A percentile compares a stretch with the other conserved stretches of the same genome.
phyloP scores from a whole-genome alignment of 1,140 invertebrate genomes.

The Drosophila rhopaloa region DNA sequence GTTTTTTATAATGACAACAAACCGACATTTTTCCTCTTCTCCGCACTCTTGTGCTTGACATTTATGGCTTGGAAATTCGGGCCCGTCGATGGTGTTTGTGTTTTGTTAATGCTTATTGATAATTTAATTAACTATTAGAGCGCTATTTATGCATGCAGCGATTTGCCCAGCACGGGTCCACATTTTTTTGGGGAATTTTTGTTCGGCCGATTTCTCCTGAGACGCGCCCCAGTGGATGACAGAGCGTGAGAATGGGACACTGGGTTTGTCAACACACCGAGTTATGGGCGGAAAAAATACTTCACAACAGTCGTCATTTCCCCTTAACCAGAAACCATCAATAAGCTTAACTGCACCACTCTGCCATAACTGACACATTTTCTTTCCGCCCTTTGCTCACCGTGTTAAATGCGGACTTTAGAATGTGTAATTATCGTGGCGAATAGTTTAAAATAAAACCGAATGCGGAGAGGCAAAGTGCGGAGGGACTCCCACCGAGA shows the following conservation, averaged over 20 bases:
- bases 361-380: constrained; percentile 42
- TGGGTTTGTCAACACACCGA: constrained; percentile 17
- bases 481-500: constrained; percentile 26
- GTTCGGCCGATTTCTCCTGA: constrained; percentile 13
- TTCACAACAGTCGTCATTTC: constrained; percentile 28
- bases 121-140: constrained; percentile 79
- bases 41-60: constrained; percentile 55
- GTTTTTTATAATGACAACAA: constrained; percentile 82
- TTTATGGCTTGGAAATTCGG: constrained; percentile 67
- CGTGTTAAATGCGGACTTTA: constrained; percentile 38
- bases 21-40: constrained; percentile 51
- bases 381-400: constrained; percentile 39
- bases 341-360: constrained; percentile 1
- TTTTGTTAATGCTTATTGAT: constrained; percentile 61
- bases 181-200: constrained; percentile 5
- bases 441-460: constrained; percentile 11
- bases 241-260: constrained; percentile 27
- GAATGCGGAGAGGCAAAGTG: constrained; percentile 8
- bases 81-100: constrained; percentile 28
- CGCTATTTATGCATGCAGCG: constrained; percentile 47
- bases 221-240: constrained; percentile 5
- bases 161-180: constrained; percentile 21
- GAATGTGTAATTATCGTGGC: constrained; percentile 38
- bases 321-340: constrained; percentile 18
- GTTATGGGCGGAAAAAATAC: constrained; percentile 13